Evolutionary conservation across 2,113 vertebrate genomes (phyloP), one percentile per base, ranked within the genome.

Genomic region (Trematomus loennbergii): DNA sequence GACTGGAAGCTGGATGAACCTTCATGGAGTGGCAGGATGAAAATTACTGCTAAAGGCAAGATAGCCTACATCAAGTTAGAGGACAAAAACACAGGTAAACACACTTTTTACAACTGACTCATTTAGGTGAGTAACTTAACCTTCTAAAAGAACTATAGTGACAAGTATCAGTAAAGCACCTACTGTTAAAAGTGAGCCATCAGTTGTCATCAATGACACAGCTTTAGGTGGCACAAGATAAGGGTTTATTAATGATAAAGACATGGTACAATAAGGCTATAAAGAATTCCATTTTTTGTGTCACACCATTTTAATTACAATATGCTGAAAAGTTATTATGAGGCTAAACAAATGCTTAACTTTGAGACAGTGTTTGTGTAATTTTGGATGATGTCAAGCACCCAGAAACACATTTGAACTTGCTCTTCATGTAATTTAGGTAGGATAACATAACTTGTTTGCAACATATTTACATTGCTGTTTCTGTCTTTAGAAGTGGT

Each of bases 1-100:
- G 98, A 99, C 79, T 99, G 98, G 97, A 98, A 99, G 89, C 94
- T 98, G 93, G 98, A 97, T 53, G 97, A 98, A 87, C 98, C 98
- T 0, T 92, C 96, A 0, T 99, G 98, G 98, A 98, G 94, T 22
- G 98, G 98, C 7, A 91, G 98, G 74, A 92, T 99, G 94, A 96
- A 98, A 52, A 96, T 99, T 85, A 98, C 96, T 0, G 94, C 97
- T 0, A 96, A 94, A 84, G 97, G 96, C 78, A 97, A 96, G 68
- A 71, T 91, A 3, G 98, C 96, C 1, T 97, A 88, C 90, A 97
- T 99, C 68, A 97, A 96, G 82, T 93, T 99, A 84, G 98, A 99
- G 85, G 98, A 99, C 92, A 97, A 82, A 89, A 97, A 79, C 71
- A 96, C 97, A 79, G 98, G 98, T 98, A 73, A 93, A 55, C 5